Conservation (phyloP, 1,140 invertebrate genomes). For the Temnothorax longispinosus region DNA sequence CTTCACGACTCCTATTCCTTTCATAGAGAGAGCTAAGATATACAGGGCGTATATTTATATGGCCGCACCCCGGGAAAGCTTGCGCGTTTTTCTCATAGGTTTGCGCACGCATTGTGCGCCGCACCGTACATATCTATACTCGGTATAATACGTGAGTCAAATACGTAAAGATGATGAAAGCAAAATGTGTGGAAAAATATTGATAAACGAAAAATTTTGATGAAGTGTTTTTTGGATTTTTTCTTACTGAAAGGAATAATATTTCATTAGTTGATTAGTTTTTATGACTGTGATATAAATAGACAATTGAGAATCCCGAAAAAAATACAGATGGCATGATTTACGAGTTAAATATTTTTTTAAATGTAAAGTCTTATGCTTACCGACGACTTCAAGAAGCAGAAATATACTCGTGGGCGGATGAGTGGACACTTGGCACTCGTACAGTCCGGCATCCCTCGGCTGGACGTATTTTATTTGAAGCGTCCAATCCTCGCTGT, state of each 20-base stretch:
- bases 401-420: constrained; percentile 94
- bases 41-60: neutral
- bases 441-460: constrained; percentile 93
- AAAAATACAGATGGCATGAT: neutral
- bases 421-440: constrained; percentile 95
- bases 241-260: neutral
- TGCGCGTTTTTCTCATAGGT: neutral
- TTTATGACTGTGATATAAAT: too few species aligned
- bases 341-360: neutral
- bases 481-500: constrained; percentile 95
- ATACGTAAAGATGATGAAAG: neutral
- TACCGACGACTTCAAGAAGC: constrained; percentile 93
- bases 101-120: neutral
- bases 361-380: constrained; percentile 83
- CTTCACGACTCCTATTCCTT: constrained; percentile 15
- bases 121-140: neutral
- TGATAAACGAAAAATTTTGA: neutral
- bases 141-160: neutral
- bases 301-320: neutral
- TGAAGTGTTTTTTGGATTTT: neutral
- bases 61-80: neutral
- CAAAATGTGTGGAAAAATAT: neutral
- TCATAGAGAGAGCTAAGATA: neutral
- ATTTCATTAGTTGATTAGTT: neutral
- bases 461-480: constrained; percentile 94